A percentile compares a stretch with the other conserved stretches of the same genome.
These are phyloP conservation scores for Sarcophaga variegata DNA, from an alignment of 2,888 invertebrate species.

Conservation along the genomic window DNA sequence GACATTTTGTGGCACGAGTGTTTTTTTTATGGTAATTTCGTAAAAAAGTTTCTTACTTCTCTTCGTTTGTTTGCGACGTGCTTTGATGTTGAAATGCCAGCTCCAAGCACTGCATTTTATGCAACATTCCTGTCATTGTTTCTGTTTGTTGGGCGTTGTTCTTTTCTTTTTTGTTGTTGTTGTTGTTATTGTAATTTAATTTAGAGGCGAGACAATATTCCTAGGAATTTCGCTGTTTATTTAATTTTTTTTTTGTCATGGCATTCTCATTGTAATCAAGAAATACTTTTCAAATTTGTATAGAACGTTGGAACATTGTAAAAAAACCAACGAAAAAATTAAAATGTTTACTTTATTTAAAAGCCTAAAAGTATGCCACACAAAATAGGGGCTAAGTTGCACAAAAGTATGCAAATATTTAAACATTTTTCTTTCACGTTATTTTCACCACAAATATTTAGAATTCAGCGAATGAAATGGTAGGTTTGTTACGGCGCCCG, in stretches of 20 bases:
- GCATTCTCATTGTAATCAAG: slow-evolving; percentile 16
- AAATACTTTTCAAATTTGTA: slow-evolving; percentile 33
- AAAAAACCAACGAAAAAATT: background rate
- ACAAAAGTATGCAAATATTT: too few relatives aligned
- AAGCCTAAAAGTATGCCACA: background rate
- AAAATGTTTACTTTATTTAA: background rate
- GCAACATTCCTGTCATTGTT: slow-evolving; percentile 26
- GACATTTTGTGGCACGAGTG: slow-evolving; percentile 48
- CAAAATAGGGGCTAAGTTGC: too few relatives aligned
- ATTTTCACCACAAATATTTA: too few relatives aligned
- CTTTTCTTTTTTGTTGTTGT: background rate
- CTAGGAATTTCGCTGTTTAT: slow-evolving; percentile 39
- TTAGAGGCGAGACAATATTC: slow-evolving; percentile 41
- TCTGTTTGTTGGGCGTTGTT: slow-evolving; percentile 1
- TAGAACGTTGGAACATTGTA: slow-evolving; percentile 2
- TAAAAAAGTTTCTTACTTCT: background rate
- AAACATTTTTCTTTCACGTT: too few relatives aligned
- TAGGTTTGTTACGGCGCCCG: too few relatives aligned
- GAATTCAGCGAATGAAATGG: too few relatives aligned
- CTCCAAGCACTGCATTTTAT: slow-evolving; percentile 1
- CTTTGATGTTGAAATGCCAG: background rate
- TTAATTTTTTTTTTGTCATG: background rate
- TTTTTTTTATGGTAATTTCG: slow-evolving; percentile 52
- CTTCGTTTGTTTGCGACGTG: background rate
- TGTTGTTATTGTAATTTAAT: background rate